Conservation (phyloP, 2,888 invertebrate genomes). For the Limnephilus lunatus region DNA sequence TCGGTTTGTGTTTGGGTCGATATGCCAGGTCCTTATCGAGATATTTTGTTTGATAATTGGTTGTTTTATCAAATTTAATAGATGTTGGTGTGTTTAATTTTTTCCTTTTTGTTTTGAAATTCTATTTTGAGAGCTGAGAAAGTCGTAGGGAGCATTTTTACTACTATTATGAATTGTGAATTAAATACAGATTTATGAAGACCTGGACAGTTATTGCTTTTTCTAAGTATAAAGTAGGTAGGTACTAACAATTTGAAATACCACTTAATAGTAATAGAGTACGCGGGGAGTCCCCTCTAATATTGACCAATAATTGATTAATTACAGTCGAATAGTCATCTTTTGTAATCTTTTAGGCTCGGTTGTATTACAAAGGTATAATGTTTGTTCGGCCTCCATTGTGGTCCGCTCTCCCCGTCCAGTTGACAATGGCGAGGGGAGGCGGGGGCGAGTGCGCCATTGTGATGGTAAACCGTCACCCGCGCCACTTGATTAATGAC, state of each 20-base stretch:
- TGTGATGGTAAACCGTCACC: slow-evolving; percentile 37
- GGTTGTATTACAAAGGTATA: slow-evolving; percentile 10
- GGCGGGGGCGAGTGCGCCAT: slow-evolving; percentile 16
- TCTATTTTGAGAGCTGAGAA: too few species aligned
- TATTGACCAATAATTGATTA: slow-evolving; percentile 15
- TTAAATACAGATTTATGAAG: too few species aligned
- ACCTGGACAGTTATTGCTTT: background rate
- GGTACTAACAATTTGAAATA: background rate
- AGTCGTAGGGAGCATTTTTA: too few species aligned
- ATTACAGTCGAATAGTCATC: slow-evolving; percentile 3
- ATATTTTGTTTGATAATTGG: too few species aligned
- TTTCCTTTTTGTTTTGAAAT: too few species aligned
- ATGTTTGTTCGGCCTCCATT: slow-evolving; percentile 22
- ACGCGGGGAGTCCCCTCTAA: background rate
- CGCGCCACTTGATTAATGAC: slow-evolving; percentile 35
- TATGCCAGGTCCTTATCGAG: too few species aligned
- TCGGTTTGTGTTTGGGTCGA: too few species aligned
- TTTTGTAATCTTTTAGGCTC: slow-evolving; percentile 17
- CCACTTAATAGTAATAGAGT: background rate
- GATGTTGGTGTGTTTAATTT: too few species aligned
- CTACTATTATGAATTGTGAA: too few species aligned
- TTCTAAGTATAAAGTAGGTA: too few species aligned
- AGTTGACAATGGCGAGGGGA: slow-evolving; percentile 8
- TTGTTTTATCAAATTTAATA: too few species aligned
- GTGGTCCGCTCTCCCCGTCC: background rate